Evolutionary conservation across 2,888 invertebrate genomes (phyloP), one percentile per base, ranked within the genome.

Genomic region (Elegia similella): DNA sequence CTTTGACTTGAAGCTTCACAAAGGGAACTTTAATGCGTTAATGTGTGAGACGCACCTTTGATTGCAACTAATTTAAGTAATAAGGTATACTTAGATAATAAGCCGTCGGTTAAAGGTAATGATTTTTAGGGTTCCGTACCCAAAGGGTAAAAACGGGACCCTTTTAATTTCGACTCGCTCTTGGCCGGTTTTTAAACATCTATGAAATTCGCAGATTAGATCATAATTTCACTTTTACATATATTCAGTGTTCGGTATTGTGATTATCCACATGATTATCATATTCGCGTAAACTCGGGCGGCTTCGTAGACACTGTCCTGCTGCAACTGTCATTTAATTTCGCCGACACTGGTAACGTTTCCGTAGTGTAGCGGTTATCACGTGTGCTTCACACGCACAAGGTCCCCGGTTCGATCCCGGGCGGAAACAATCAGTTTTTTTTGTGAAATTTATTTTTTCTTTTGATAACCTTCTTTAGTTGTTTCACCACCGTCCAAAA

Each of bases 361-460:
- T 93, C 93, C 93, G 94, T 94, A 94, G 94, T 94, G 94, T 94
- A 94, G 94, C 93, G 94, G 94, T 94, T 94, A 94, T 94, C 94
- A 94, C 94, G 94, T 94, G 94, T 94, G 94, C 94, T 94, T 95
- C 94, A 94, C 94, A 94, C 94, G 94, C 94, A 94, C 94, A 94
- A 94, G 93, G 93, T 86, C 93, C 93, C 93, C 93, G 93, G 93
- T 93, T 93, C 93, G 93, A 93, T 93, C 93, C 93, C 93, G 93
- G 93, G 93, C 93, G 93, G 93, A 93, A 93, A 93, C 93, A 93
- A 43, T 12, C 10, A 29, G 30, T 61, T 70, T 69, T 52, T 55
- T 13, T 71, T 62, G 13, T 42, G 32, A 55, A 60, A 16, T 48
- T 42, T 29, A 16, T 55, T 44, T 34, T 8, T 32, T 32, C 29